These are phyloP conservation scores for Sepiola atlantica DNA, from an alignment of 2,888 invertebrate genomes.

Conservation along the genomic window DNA sequence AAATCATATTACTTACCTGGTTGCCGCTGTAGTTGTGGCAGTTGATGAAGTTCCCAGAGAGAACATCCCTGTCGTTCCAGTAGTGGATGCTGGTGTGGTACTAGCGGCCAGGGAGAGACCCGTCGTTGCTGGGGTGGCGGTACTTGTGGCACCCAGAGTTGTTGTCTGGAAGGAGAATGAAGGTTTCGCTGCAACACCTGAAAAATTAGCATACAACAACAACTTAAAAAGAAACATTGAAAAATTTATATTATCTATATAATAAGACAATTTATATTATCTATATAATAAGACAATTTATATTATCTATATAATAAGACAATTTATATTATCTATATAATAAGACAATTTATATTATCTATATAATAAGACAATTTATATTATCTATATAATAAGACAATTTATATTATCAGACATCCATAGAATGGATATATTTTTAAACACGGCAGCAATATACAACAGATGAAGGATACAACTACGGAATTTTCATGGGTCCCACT, in stretches of 20 bases:
- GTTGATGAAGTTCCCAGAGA: constrained; percentile 33
- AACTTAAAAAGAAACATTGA: not conserved
- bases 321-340: too few relatives aligned
- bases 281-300: too few relatives aligned
- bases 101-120: not conserved
- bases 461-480: too few relatives aligned
- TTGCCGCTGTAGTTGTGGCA: constrained; percentile 42
- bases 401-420: too few relatives aligned
- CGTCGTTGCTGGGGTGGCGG: constrained; percentile 44
- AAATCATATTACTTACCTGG: constrained; percentile 43
- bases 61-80: constrained; percentile 49
- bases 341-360: too few relatives aligned
- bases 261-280: too few relatives aligned
- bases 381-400: too few relatives aligned
- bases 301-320: too few relatives aligned
- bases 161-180: not conserved
- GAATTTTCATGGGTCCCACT: too few relatives aligned
- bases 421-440: too few relatives aligned
- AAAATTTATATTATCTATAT: not conserved
- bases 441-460: too few relatives aligned
- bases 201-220: not conserved
- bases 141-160: not conserved
- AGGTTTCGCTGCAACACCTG: not conserved
- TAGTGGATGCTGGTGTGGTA: constrained; percentile 47
- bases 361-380: too few relatives aligned